Evolutionary conservation across 2,113 vertebrate species (phyloP), one percentile per base, ranked within the genome.

Genomic region (Myrmecobius fasciatus): DNA sequence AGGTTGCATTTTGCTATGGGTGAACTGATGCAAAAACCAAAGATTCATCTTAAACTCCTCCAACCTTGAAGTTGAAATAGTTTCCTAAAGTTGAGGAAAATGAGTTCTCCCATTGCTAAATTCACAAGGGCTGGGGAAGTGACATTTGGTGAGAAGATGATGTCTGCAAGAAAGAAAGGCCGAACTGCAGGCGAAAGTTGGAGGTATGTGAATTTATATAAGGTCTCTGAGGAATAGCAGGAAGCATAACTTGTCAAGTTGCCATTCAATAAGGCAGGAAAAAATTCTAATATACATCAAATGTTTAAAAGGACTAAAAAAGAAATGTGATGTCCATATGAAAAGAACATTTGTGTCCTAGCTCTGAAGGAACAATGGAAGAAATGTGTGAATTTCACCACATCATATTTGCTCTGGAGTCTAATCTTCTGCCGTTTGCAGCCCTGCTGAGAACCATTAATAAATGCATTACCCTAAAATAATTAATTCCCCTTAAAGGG

Each of bases 131-230:
- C 94, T 89, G 52, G 96, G 54, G 94, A 96, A 91, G 95, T 90
- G 97, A 97, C 97, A 97, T 98, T 98, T 97, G 97, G 97, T 95
- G 94, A 83, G 93, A 97, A 97, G 97, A 98, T 97, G 97, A 97
- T 67, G 89, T 95, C 95, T 56, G 25, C 89, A 51, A 91, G 75
- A 96, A 43, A 52, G 52, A 24, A 92, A 96, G 90, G 56, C 89
- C 92, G 95, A 96, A 91, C 93, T 89, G 91, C 67, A 90, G 83
- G 83, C 96, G 92, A 94, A 96, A 92, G 89, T 22, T 1, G 91
- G 89, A 96, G 97, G 91, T 93, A 93, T 93, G 95, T 54, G 93
- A 90, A 47, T 25, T 46, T 51, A 92, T 54, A 67, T 90, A 60
- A 92, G 91, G 67, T 51, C 96, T 89, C 95, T 12, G 10, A 93